A percentile compares a stretch with the other conserved stretches of the same genome.
Evolutionary conservation across 1,140 invertebrate species (phyloP).

Genomic region (Drosophila athabasca): DNA sequence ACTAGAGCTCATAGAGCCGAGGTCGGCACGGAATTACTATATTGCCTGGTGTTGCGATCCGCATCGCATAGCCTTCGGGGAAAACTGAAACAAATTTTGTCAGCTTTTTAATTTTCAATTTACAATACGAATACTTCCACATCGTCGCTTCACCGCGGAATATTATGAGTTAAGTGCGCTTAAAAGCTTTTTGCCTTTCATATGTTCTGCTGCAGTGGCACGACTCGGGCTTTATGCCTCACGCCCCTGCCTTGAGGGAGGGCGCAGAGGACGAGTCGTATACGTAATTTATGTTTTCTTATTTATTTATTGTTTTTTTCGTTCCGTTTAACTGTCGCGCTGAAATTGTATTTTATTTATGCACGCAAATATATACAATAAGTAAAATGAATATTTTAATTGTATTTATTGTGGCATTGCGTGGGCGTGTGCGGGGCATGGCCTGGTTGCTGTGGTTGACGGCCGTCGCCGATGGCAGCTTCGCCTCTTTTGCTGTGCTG

Average conservation of each 20-base stretch:
- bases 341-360: constrained; percentile 76
- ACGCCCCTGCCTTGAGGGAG: constrained; percentile 17
- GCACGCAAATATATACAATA: constrained; percentile 60
- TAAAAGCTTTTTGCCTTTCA: constrained; percentile 78
- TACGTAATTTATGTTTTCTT: constrained; percentile 72
- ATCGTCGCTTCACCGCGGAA: constrained; percentile 33
- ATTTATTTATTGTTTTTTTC: constrained; percentile 62
- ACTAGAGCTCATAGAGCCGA: too few species aligned
- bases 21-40: constrained; percentile 11
- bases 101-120: constrained; percentile 81
- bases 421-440: neutral
- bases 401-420: constrained; percentile 68
- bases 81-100: constrained; percentile 53
- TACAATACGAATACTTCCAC: constrained; percentile 39
- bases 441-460: constrained; percentile 32
- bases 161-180: constrained; percentile 81
- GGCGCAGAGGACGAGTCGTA: constrained; percentile 39
- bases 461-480: constrained; percentile 26
- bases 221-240: neutral
- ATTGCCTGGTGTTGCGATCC: constrained; percentile 4
- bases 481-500: constrained; percentile 7
- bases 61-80: constrained; percentile 16
- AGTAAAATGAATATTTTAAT: constrained; percentile 78
- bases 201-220: constrained; percentile 48
- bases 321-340: constrained; percentile 34